A percentile compares a stretch with the other conserved stretches of the same genome.
Evolutionary conservation across 2,888 invertebrate genomes (phyloP).

Genomic region (Caradrina clavipalpis): DNA sequence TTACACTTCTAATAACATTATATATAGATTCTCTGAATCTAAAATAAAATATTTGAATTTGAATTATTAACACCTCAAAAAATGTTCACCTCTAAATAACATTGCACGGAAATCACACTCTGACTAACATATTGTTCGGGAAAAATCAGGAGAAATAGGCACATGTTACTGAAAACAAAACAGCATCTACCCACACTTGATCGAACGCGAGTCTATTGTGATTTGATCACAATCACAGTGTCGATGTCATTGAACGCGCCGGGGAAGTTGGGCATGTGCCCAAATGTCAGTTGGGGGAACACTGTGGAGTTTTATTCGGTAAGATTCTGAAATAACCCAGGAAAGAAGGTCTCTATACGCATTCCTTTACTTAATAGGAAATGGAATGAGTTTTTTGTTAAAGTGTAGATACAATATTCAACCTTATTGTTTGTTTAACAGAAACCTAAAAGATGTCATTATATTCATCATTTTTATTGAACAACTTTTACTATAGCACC

Average conservation of each 20-base stretch:
- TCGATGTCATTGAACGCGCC: constrained; percentile 32
- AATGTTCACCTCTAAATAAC: background rate
- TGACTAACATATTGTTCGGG: constrained; percentile 6
- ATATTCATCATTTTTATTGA: no score
- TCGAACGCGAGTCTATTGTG: constrained; percentile 46
- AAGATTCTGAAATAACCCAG: constrained; percentile 1
- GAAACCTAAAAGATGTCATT: no score
- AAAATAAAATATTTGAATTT: no score
- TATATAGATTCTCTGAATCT: no score
- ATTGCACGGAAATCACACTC: constrained; percentile 3
- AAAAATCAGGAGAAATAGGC: constrained; percentile 2
- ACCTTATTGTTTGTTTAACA: no score
- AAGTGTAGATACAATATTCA: no score
- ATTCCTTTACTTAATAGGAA: background rate
- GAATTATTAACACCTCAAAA: no score
- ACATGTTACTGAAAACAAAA: constrained; percentile 33
- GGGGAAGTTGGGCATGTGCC: constrained; percentile 45
- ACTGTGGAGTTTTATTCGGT: background rate
- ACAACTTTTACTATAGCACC: no score
- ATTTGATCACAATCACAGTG: constrained; percentile 37
- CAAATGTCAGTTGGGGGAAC: constrained; percentile 34
- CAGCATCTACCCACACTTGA: constrained; percentile 29
- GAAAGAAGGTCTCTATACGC: background rate
- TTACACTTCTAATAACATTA: no score
- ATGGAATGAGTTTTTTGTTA: background rate